A percentile compares a stretch with the other conserved stretches of the same genome.
These are phyloP conservation scores for Chydorus sphaericus DNA, from an alignment of 2,888 invertebrate species.

Conservation along the genomic window DNA sequence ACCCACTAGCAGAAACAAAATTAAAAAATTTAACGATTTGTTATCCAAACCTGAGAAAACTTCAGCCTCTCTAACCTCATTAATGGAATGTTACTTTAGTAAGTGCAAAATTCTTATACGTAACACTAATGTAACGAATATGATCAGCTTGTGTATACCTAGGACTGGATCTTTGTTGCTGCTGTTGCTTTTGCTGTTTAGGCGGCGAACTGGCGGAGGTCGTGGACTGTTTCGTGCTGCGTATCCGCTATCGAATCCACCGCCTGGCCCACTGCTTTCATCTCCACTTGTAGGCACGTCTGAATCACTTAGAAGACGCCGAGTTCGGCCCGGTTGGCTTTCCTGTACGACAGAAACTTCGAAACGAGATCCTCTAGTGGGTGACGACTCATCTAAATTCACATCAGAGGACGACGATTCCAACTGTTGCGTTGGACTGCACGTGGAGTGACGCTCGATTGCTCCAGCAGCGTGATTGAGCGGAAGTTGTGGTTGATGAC, in stretches of 20 bases:
- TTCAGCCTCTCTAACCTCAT: too few relatives aligned
- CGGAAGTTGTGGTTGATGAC: not conserved
- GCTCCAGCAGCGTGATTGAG: not conserved
- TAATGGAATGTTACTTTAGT: too few relatives aligned
- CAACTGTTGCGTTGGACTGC: not conserved
- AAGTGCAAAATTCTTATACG: too few relatives aligned
- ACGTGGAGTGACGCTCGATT: not conserved
- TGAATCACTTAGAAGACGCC: slow-evolving; percentile 26
- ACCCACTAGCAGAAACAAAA: too few relatives aligned
- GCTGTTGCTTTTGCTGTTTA: slow-evolving; percentile 19
- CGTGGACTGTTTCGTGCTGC: slow-evolving; percentile 22
- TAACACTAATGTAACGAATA: too few relatives aligned
- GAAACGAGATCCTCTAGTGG: not conserved
- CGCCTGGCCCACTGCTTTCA: slow-evolving; percentile 27
- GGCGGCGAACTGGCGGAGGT: slow-evolving; percentile 17
- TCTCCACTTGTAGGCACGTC: slow-evolving; percentile 36
- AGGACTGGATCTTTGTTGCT: not conserved
- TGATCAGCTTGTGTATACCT: too few relatives aligned
- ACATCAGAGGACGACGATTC: not conserved
- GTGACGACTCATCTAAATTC: too few relatives aligned
- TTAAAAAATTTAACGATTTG: too few relatives aligned
- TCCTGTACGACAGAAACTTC: not conserved
- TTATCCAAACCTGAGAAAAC: too few relatives aligned
- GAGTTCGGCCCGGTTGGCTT: too few relatives aligned
- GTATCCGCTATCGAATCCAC: slow-evolving; percentile 24